A percentile compares a stretch with the other conserved stretches of the same genome.
Conservation (phyloP, 2,888 invertebrate genomes). For the Ennomos fuscantarius region DNA sequence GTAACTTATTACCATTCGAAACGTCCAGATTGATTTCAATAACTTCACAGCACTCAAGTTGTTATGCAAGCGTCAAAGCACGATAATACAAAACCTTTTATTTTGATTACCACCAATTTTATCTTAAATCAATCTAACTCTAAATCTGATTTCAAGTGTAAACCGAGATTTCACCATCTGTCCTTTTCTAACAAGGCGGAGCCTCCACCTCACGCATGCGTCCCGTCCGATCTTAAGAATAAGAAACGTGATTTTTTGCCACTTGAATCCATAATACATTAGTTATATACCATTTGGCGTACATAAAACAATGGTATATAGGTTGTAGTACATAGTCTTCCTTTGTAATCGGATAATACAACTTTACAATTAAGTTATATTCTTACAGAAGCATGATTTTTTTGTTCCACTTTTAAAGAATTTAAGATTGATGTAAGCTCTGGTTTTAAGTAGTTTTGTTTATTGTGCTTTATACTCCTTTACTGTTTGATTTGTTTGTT, state of each 20-base stretch:
- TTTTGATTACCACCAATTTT: conserved; percentile 61
- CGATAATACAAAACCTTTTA: conserved; percentile 51
- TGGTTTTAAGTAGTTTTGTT: conserved; percentile 4
- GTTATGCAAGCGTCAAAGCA: conserved; percentile 16
- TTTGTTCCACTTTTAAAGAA: conserved; percentile 21
- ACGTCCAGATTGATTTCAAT: not conserved
- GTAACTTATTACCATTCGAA: no score
- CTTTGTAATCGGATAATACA: conserved; percentile 25
- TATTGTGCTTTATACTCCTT: not conserved
- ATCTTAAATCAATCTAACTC: conserved; percentile 70
- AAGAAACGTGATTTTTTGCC: conserved; percentile 71
- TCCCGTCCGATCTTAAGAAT: conserved; percentile 71
- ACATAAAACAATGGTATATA: conserved; percentile 52
- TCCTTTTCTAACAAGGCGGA: conserved; percentile 75
- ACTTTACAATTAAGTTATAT: conserved; percentile 23
- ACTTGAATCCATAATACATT: conserved; percentile 61
- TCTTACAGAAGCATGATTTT: conserved; percentile 29
- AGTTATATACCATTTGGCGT: conserved; percentile 54
- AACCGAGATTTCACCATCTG: conserved; percentile 57
- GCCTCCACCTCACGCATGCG: conserved; percentile 74
- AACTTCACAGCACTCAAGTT: conserved; percentile 6
- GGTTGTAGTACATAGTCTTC: conserved; percentile 29
- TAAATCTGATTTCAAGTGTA: conserved; percentile 59
- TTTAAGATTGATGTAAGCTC: conserved; percentile 9
- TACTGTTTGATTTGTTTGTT: no score